phyloP scores from a whole-genome alignment of 2,113 vertebrate genomes.

The Muntiacus muntjak region DNA sequence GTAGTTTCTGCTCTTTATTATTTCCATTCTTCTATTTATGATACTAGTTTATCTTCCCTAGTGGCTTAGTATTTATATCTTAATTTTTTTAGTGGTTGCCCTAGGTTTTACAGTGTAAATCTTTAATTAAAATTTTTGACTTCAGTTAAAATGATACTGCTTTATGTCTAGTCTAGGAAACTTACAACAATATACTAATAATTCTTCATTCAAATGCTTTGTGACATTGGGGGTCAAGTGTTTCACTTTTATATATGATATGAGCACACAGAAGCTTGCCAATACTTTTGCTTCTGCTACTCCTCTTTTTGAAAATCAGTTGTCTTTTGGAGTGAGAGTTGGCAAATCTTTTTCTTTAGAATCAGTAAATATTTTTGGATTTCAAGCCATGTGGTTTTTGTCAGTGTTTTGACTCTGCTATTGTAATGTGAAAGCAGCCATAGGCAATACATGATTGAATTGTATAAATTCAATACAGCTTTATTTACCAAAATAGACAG shows the following conservation, averaged over 20 bases:
- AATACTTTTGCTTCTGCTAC: background rate
- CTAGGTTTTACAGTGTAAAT: background rate
- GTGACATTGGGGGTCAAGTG: background rate
- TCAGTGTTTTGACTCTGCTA: background rate
- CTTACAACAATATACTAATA: background rate
- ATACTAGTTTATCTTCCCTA: background rate
- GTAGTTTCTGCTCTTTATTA: background rate
- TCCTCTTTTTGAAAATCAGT: background rate
- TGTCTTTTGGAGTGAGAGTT: background rate
- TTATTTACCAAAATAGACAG: background rate
- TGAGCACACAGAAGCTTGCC: background rate
- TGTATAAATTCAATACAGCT: background rate
- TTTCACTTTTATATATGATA: background rate
- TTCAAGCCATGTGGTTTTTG: background rate
- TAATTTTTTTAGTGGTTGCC: background rate
- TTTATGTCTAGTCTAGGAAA: background rate
- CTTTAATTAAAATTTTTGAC: slow-evolving; percentile 7
- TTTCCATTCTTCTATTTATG: background rate
- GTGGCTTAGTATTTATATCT: background rate
- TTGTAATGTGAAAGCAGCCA: background rate
- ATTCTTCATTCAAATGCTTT: background rate
- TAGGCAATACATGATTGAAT: background rate
- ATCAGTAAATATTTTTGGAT: background rate
- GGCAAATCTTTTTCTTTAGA: background rate
- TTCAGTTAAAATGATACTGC: background rate